These are phyloP conservation scores for Tortricodes alternella DNA, from an alignment of 2,888 invertebrate genomes.

Conservation along the genomic window DNA sequence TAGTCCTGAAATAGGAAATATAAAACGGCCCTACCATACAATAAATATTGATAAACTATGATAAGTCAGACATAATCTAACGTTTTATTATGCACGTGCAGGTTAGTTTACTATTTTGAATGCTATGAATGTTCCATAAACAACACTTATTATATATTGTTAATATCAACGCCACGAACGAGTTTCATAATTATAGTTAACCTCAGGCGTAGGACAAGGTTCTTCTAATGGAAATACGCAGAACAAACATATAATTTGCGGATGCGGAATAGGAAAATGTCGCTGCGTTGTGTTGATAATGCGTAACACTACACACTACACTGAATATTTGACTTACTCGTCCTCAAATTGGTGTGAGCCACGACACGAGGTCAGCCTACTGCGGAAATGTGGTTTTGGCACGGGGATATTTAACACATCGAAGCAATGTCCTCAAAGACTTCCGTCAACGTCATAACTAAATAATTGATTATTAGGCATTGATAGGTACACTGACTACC, in stretches of 20 bases:
- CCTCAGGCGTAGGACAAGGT: background rate
- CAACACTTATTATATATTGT: background rate
- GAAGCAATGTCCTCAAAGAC: conserved; percentile 54
- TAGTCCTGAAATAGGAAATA: too few species aligned
- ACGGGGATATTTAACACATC: conserved; percentile 41
- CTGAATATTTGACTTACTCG: conserved; percentile 31
- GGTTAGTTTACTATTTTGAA: too few species aligned
- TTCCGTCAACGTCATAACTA: background rate
- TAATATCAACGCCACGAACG: conserved; percentile 6
- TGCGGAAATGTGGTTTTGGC: conserved; percentile 31
- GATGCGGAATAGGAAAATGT: conserved; percentile 45
- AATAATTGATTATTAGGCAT: background rate
- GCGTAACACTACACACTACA: conserved; percentile 36
- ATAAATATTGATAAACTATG: background rate
- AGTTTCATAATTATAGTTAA: conserved; percentile 14
- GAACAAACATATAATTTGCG: conserved; percentile 36
- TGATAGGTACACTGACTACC: too few species aligned
- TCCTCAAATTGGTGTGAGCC: conserved; percentile 36
- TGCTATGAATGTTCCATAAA: conserved; percentile 6
- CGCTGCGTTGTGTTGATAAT: conserved; percentile 36
- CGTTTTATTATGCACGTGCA: background rate
- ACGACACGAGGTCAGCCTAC: conserved; percentile 28
- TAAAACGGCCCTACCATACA: too few species aligned
- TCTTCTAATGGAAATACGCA: conserved; percentile 11
- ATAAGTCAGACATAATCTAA: conserved; percentile 4